Conservation (phyloP, 2,797 vertebrate species). For the Sarcophilus harrisii region DNA sequence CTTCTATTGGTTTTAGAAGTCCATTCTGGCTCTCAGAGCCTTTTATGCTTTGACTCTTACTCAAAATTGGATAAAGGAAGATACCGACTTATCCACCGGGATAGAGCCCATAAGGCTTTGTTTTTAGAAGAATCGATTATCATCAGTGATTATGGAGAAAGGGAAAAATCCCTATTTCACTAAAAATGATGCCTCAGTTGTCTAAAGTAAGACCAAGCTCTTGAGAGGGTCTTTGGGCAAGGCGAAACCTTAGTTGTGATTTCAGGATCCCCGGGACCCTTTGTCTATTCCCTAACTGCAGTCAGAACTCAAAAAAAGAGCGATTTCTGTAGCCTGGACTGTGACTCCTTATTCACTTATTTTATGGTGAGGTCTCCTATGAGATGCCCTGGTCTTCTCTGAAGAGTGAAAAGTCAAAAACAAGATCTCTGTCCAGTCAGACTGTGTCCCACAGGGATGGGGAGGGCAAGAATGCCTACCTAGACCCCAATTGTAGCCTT, state of each 20-base stretch:
- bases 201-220: background rate
- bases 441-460: background rate
- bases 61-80: background rate
- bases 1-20: background rate
- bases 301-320: background rate
- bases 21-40: background rate
- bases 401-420: background rate
- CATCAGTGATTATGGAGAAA: background rate
- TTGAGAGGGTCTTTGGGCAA: background rate
- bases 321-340: background rate
- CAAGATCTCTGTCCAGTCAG: background rate
- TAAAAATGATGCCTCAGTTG: background rate
- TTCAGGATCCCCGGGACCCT: background rate
- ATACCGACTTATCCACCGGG: background rate
- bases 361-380: background rate
- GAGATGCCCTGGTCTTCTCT: background rate
- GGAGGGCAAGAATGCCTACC: background rate
- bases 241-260: background rate
- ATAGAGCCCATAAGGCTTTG: background rate
- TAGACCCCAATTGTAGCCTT: background rate
- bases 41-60: background rate
- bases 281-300: background rate
- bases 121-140: background rate
- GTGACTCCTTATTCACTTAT: background rate
- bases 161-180: background rate